Evolutionary conservation across 2,888 invertebrate species (phyloP), one percentile per base, ranked within the genome.

Genomic region (Eristalis intricaria): DNA sequence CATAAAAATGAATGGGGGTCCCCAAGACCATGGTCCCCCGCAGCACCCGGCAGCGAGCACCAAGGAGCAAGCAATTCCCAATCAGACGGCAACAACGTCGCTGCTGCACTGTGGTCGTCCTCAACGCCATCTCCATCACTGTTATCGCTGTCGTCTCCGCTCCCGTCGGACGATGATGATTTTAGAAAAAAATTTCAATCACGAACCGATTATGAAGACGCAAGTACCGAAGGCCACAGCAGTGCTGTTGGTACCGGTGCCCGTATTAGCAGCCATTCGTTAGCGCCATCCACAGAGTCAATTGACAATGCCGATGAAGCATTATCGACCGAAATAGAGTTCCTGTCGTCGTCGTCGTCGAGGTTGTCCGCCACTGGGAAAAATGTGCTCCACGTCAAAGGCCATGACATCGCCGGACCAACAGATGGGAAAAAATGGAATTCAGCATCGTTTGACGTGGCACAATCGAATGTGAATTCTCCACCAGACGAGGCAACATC

Each of bases 1-100:
- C 88, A 90, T 81, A 61, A 78, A 70, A 84, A 29, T 89, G 89
- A 84, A 88, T 85, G 84, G 86, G 69, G 65, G 75, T 81, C 69
- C 64, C 35, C 81, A 23, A 4, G 43, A 13, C 61, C 61, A 32
- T 1, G 58, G 43, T 76, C 56, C 40, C 63, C 60, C n/a, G n/a
- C n/a, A n/a, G n/a, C n/a, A 35, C 50, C 50, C 50, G 50, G 19
- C 19, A 19, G 50, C 50, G 19, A 50, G 19, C 19, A 50, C 1
- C 60, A 86, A 65, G 60, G 35, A 78, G 64, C 40, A 82, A 65
- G 69, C 85, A 65, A 78, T 82, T 78, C 74, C 40, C 77, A 66
- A 23, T 69, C 73, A 60, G 74, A 85, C 60, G 43, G 74, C 73
- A 60, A 13, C 60, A 23, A 15, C 69, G 50, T 50, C 71, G 13